Base-by-base conservation (phyloP, 2,797 vertebrate genomes). In the Aselliscus stoliczkanus region DNA sequence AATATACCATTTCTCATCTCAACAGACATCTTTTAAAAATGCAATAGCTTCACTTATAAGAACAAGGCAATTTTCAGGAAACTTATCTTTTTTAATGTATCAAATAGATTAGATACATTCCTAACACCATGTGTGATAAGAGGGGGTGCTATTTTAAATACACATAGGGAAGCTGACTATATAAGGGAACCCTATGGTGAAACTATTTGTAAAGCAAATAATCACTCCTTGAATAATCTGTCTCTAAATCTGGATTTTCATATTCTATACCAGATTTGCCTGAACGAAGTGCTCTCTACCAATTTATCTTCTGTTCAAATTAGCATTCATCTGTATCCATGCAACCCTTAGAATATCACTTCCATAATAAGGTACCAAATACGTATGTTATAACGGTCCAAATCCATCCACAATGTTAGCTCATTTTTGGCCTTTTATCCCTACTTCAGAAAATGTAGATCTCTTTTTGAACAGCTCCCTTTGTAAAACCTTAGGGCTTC, bases 201-300 rank as follows among this genome's bases (percentile, higher is more conserved):
- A 89, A 60, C 27, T 62, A 67, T 89, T 86, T 90, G 52, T 84
- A 80, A 94, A 93, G 89, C 58, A 80, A 93, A 75, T 69, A 88
- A 95, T 94, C 72, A 56, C 54, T 93, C 89, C 60, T 79, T 77
- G 62, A 87, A 76, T 47, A 79, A 84, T 96, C 90, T 76, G 20
- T 89, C 70, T 96, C 83, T 91, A 96, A 87, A 94, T 97, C 86
- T 95, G 76, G 39, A 79, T 95, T 96, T 94, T 76, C 62, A 77
- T 62, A 76, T 81, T 95, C 39, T 64, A 44, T 56, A 88, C 90
- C n/a, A n/a, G 75, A 82, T 93, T 95, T 88, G 52, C 62, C 77
- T 91, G 47, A 79, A 96, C 86, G 34, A 94, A 93, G 52, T 50
- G 13, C 64, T 85, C 21, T 31, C 39, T 80, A 89, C 62, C 87